These are phyloP conservation scores for Sitta europaea DNA, from an alignment of 2,113 vertebrate genomes.

Conservation along the genomic window DNA sequence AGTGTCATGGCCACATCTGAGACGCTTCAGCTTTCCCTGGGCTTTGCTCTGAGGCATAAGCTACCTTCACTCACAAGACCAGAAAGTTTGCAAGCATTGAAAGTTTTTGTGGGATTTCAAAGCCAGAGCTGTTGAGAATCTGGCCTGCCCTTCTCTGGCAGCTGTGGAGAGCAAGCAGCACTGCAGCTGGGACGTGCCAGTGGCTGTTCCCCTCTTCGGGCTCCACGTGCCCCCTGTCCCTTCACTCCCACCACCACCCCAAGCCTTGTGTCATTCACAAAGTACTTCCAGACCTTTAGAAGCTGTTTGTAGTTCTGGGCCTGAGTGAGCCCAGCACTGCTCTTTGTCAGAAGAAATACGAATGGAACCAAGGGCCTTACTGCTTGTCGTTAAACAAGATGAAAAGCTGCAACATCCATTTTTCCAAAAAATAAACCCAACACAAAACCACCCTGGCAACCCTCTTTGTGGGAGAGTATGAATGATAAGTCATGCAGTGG, in stretches of 20 bases:
- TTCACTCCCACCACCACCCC: constrained; percentile 12
- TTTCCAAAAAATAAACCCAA: constrained; percentile 36
- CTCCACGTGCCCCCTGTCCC: background rate
- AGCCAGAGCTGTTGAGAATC: constrained; percentile 2
- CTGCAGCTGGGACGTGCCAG: background rate
- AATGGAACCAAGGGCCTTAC: constrained; percentile 77
- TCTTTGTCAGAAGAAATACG: constrained; percentile 69
- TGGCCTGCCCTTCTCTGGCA: background rate
- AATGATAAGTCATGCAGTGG: constrained; percentile 50
- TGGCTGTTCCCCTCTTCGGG: background rate
- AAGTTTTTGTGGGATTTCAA: constrained; percentile 38
- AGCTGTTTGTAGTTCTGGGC: constrained; percentile 58
- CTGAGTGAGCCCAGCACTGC: constrained; percentile 49
- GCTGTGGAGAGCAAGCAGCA: constrained; percentile 39
- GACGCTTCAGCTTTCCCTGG: constrained; percentile 21
- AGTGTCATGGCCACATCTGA: background rate
- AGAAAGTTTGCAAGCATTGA: background rate
- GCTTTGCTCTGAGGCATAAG: constrained; percentile 42
- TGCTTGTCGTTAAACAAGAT: constrained; percentile 65
- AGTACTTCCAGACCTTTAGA: constrained; percentile 63
- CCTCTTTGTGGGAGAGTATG: constrained; percentile 24
- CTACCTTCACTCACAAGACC: background rate
- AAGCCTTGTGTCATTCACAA: constrained; percentile 32
- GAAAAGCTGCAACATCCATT: constrained; percentile 74
- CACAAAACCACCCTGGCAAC: background rate